phyloP scores from a whole-genome alignment of 2,113 vertebrate genomes.

The Notarius lentiginosus region DNA sequence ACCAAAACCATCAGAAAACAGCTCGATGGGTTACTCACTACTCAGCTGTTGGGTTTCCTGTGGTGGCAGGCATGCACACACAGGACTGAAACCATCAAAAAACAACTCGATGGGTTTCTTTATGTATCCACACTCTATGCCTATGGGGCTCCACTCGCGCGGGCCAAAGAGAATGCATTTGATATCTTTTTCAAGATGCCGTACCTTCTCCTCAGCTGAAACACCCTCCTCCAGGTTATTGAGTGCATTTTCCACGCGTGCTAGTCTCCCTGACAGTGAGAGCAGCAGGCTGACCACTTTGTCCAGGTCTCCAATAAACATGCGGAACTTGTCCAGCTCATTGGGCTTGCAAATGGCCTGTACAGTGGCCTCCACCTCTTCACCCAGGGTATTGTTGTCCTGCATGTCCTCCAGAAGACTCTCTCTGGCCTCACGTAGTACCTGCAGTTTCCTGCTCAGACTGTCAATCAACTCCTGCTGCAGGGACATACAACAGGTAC shows the following conservation, averaged over 20 bases:
- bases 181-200: not conserved
- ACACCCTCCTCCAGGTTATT: conserved; percentile 83
- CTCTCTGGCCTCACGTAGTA: conserved; percentile 82
- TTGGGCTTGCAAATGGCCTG: conserved; percentile 85
- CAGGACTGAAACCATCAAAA: no score
- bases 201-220: conserved; percentile 82
- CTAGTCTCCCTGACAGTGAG: conserved; percentile 87
- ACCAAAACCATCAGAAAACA: no score
- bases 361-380: conserved; percentile 83
- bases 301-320: conserved; percentile 93
- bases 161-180: not conserved
- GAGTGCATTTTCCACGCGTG: conserved; percentile 92
- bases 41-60: no score
- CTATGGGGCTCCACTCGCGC: no score
- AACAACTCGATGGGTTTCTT: no score
- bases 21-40: no score
- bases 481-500: conserved; percentile 40
- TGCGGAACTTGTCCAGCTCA: conserved; percentile 90
- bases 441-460: conserved; percentile 86
- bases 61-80: no score
- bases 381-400: conserved; percentile 83
- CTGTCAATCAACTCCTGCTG: conserved; percentile 92
- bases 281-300: conserved; percentile 93
- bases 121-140: no score
- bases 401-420: conserved; percentile 87